Percentiles rank a stretch among this genome's conserved stretches.
phyloP scores from a whole-genome alignment of 2,113 vertebrate genomes.

The Symphodus melops region DNA sequence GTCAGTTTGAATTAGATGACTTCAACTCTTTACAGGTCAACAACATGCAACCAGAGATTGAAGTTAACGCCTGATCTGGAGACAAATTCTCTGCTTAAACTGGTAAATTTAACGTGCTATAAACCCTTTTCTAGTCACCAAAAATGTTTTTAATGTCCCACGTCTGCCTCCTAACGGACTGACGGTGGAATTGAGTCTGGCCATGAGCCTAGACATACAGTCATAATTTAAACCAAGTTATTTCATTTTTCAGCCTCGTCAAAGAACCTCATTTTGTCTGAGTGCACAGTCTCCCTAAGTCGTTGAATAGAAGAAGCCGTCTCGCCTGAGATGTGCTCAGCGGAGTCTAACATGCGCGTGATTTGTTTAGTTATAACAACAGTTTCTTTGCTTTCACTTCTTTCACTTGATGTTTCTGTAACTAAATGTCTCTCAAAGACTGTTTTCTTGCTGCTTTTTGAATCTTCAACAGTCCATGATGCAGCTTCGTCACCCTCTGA shows the following conservation, averaged over 20 bases:
- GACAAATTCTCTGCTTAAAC: neutral
- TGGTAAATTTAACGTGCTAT: slow-evolving; percentile 2
- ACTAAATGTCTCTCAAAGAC: slow-evolving; percentile 70
- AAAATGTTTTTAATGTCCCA: neutral
- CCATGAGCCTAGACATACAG: neutral
- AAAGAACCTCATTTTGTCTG: slow-evolving; percentile 85
- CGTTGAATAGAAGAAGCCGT: slow-evolving; percentile 78
- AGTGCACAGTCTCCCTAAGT: slow-evolving; percentile 80
- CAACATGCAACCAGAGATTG: slow-evolving; percentile 39
- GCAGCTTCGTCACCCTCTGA: slow-evolving; percentile 34
- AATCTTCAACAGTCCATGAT: slow-evolving; percentile 61
- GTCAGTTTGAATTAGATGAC: slow-evolving; percentile 13
- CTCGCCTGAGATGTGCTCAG: slow-evolving; percentile 72
- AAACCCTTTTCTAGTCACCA: neutral
- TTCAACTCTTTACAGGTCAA: slow-evolving; percentile 27
- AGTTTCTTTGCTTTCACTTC: slow-evolving; percentile 72
- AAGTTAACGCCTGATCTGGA: slow-evolving; percentile 6
- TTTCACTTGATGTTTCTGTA: slow-evolving; percentile 67
- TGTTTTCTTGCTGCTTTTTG: slow-evolving; percentile 36
- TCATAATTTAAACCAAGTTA: neutral
- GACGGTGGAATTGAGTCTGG: neutral
- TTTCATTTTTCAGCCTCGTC: slow-evolving; percentile 70
- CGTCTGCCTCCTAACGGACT: neutral
- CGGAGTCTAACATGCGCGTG: slow-evolving; percentile 61
- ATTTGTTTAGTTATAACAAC: slow-evolving; percentile 76